Base-by-base conservation (phyloP, 37 sponge, comb jelly and placozoan genomes). In the Beroe forskalii region DNA sequence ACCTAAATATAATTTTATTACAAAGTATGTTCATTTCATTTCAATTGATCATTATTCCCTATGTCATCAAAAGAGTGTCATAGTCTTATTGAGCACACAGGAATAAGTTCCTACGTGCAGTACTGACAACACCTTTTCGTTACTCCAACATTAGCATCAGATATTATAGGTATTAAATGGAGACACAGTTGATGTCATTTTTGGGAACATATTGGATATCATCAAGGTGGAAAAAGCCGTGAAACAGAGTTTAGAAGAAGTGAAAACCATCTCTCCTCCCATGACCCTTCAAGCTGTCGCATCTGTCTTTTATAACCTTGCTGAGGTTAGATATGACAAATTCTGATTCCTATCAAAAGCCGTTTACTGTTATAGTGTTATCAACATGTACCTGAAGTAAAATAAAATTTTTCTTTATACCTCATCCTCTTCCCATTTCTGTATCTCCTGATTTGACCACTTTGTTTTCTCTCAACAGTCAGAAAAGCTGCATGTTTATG, bases 101-200 rank as follows among this genome's bases (percentile, higher is more conserved):
- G n/a, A n/a, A n/a, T n/a, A n/a, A n/a, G n/a, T n/a, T n/a, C n/a
- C n/a, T n/a, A n/a, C n/a, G n/a, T n/a, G n/a, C n/a, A n/a, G n/a
- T n/a, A n/a, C n/a, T n/a, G n/a, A n/a, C n/a, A n/a, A n/a, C n/a
- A n/a, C n/a, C n/a, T n/a, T n/a, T n/a, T n/a, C n/a, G n/a, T n/a
- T n/a, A n/a, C n/a, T n/a, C n/a, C n/a, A n/a, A n/a, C n/a, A n/a
- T n/a, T n/a, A n/a, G n/a, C n/a, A n/a, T n/a, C n/a, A n/a, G n/a
- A n/a, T n/a, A n/a, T n/a, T n/a, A n/a, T n/a, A n/a, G n/a, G n/a
- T n/a, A n/a, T n/a, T 80, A n/a, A 80, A 80, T 37, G 86, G 86
- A 25, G 86, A 80, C 48, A 44, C 55, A 6, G 86, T 80, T 32
- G 86, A 80, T 25, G 86, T 41, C 17, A 44, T 80, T n/a, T 80